Conservation (phyloP, 2,113 vertebrate genomes). For the Labeo catla region DNA sequence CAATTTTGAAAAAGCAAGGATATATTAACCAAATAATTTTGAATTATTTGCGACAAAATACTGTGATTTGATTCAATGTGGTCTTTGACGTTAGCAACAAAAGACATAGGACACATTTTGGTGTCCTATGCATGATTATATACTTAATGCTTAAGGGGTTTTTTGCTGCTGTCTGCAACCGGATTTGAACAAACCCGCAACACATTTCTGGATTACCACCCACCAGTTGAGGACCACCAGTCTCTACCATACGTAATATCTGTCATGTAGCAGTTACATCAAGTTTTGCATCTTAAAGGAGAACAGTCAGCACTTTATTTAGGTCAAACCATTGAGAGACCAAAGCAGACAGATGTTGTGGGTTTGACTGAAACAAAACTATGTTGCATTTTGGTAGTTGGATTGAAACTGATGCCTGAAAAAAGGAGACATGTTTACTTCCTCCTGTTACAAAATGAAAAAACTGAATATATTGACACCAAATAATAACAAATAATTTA, state of each 20-base stretch:
- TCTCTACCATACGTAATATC: neutral
- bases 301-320: constrained; percentile 37
- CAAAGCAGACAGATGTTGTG: neutral
- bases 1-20: too few species aligned
- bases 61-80: neutral
- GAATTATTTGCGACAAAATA: neutral
- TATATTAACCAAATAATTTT: neutral
- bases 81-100: neutral
- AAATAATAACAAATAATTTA: neutral
- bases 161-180: neutral
- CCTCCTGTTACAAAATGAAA: neutral
- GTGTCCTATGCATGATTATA: neutral
- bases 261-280: neutral
- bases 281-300: constrained; percentile 8
- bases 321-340: neutral
- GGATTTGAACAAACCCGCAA: neutral
- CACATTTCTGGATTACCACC: neutral
- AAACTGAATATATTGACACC: neutral
- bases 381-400: neutral
- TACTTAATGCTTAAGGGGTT: neutral
- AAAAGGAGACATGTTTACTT: neutral
- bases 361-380: constrained; percentile 18
- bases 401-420: neutral
- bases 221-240: neutral
- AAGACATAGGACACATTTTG: neutral